phyloP scores from a whole-genome alignment of 2,888 invertebrate species.

The Phyllotreta cruciferae region DNA sequence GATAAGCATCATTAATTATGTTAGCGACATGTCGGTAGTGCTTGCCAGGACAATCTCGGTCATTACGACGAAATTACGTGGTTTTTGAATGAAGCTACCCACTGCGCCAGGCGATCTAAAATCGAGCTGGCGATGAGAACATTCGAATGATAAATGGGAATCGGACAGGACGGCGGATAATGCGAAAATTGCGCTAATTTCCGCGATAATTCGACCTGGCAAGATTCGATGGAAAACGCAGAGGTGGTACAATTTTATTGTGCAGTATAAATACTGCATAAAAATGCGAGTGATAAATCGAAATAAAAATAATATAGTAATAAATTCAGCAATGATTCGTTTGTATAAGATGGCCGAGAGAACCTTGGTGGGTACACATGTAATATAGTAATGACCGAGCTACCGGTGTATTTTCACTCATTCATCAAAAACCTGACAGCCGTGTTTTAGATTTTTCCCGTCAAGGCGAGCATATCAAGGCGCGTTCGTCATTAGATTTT shows the following conservation, averaged over 20 bases:
- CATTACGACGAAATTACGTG: too few relatives aligned
- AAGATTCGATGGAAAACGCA: slow-evolving; percentile 43
- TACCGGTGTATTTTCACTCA: slow-evolving; percentile 55
- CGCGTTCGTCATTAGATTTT: slow-evolving; percentile 25
- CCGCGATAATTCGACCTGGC: slow-evolving; percentile 50
- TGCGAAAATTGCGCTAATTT: slow-evolving; percentile 58
- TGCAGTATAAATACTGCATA: too few relatives aligned
- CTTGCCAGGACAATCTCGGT: too few relatives aligned
- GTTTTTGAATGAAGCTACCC: slow-evolving; percentile 11
- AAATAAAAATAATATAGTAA: slow-evolving; percentile 37
- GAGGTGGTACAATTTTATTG: neutral
- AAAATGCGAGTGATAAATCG: neutral
- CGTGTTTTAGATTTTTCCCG: slow-evolving; percentile 32
- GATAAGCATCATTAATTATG: too few relatives aligned
- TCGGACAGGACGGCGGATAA: slow-evolving; percentile 53
- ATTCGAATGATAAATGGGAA: slow-evolving; percentile 48
- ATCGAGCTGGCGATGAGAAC: neutral
- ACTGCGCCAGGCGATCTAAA: neutral
- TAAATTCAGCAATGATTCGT: slow-evolving; percentile 49
- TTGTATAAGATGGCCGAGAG: slow-evolving; percentile 36
- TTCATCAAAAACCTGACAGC: slow-evolving; percentile 52
- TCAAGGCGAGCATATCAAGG: slow-evolving; percentile 17
- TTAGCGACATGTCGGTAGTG: too few relatives aligned
- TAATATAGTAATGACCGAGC: slow-evolving; percentile 56
- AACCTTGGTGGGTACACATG: slow-evolving; percentile 37